Evolutionary conservation across 2,113 vertebrate genomes (phyloP), one percentile per base, ranked within the genome.

Genomic region (Caloenas nicobarica): DNA sequence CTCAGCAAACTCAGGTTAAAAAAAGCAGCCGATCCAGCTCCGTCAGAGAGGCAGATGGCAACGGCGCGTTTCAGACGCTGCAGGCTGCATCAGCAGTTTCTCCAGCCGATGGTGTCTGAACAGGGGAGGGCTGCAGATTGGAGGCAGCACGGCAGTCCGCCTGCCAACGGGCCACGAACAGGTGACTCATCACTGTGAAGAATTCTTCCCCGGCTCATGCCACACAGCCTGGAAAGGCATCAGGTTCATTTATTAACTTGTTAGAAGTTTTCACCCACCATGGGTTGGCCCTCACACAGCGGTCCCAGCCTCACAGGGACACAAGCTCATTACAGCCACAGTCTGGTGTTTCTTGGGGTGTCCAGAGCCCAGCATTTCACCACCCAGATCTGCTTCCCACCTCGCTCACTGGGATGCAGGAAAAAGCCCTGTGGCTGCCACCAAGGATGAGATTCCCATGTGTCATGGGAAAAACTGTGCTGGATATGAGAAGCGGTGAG

Each of bases 1-100:
- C 95, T 97, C 95, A 96, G 96, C 94, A 96, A 95, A 94, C 95
- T 89, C 66, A 17, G 73, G 95, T 92, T 97, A 97, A 97, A 96
- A 97, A 97, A 95, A 96, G 96, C 81, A 96, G 62, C 86, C 0
- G 88, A 86, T 96, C 71, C 92, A 81, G 34, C 96, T 93, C 93
- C 34, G 38, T 94, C 95, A 96, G 73, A 93, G 95, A 96, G 91
- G 95, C 96, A 96, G 96, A 97, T 97, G 96, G 96, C 92, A 95
- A 44, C 62, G 61, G 88, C 77, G 29, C 31, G 25, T 72, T 96
- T 93, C 86, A 96, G 91, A 89, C 92, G 26, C 93, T 78, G 88
- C 91, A 71, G 93, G 91, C 96, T 97, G 93, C 96, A 96, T 97
- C 96, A 97, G 96, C 96, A 97, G 40, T 96, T 97, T 96, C 93